Conservation (phyloP, 2,888 invertebrate genomes). For the Ormyrus thymus region DNA sequence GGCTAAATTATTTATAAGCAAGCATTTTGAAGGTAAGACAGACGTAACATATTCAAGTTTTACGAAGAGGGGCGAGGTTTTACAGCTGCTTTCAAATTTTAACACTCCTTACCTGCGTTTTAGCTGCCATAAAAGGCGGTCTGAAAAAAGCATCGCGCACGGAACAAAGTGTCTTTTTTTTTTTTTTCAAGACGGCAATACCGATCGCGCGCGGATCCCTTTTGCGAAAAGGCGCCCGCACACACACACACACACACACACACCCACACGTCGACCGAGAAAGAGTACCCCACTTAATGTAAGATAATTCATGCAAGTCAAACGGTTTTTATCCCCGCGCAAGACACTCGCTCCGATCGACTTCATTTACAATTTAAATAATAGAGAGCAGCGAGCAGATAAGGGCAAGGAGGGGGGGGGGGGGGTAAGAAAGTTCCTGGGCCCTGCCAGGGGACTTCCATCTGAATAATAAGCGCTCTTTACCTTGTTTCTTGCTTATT, state of each 20-base stretch:
- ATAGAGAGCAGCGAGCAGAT: constrained; percentile 51
- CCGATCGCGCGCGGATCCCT: neutral
- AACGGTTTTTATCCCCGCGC: constrained; percentile 59
- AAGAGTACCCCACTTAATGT: constrained; percentile 8
- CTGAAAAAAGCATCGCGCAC: neutral
- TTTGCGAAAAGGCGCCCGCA: neutral
- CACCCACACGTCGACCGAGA: neutral
- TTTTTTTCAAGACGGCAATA: neutral
- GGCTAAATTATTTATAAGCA: constrained; percentile 35
- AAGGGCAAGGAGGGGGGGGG: constrained; percentile 1
- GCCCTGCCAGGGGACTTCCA: constrained; percentile 23
- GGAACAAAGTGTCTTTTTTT: neutral
- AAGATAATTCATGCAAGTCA: constrained; percentile 61
- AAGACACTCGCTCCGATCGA: constrained; percentile 54
- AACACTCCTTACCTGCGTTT: constrained; percentile 6
- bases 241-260: too few relatives aligned
- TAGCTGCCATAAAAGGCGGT: constrained; percentile 9
- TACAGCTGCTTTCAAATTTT: constrained; percentile 47
- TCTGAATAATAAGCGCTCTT: constrained; percentile 47
- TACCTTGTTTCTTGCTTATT: constrained; percentile 23
- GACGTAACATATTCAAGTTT: constrained; percentile 24
- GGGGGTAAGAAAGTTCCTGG: neutral
- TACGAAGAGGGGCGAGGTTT: constrained; percentile 15
- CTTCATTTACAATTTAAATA: constrained; percentile 62
- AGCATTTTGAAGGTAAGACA: neutral